These are phyloP conservation scores for human DNA, from an alignment of 2,113 vertebrate genomes.

Conservation along the genomic window GRCh38 chr1:112520001-112520500, in stretches of 20 bases:
- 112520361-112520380: constrained; percentile 97
- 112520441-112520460: constrained; percentile 96
- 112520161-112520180: background rate
- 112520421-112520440: constrained; percentile 95
- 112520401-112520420: constrained; percentile 99
- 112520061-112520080: background rate
- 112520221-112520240: background rate
- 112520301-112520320: constrained; percentile 95
- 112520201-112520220: constrained; percentile 48
- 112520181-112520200: constrained; percentile 28
- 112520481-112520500: constrained; percentile 94
- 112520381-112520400: constrained; percentile 96
- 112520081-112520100: background rate
- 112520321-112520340: constrained; percentile 95
- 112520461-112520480: constrained; percentile 98
- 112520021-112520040: background rate
- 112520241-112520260: constrained; percentile 19
- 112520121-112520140: background rate
- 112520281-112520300: constrained; percentile 95
- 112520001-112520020: background rate
- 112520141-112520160: background rate
- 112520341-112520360: constrained; percentile 99
- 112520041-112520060: background rate
- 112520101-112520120: background rate
- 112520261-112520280: constrained; percentile 82